A percentile compares a stretch with the other conserved stretches of the same genome.
Conservation (phyloP, 2,113 vertebrate species). For the Protobothrops flavoviridis region DNA sequence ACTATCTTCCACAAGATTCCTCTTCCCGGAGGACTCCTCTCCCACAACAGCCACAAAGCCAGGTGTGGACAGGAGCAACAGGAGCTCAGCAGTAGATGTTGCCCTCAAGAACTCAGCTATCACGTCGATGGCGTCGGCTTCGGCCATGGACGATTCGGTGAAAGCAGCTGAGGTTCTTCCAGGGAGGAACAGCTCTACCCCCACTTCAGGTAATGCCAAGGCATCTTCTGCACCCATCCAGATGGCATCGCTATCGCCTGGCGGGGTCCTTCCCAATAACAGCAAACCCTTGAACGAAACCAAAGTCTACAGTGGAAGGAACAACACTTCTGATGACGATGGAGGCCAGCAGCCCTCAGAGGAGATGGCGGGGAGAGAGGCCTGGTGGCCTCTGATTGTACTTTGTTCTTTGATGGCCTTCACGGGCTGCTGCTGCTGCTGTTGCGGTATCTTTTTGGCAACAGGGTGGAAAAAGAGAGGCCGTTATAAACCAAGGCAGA, state of each 20-base stretch:
- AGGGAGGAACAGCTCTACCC: neutral
- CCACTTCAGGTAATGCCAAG: slow-evolving; percentile 23
- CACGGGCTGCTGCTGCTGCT: slow-evolving; percentile 84
- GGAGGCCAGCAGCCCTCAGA: slow-evolving; percentile 51
- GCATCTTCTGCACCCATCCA: slow-evolving; percentile 19
- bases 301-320: slow-evolving; percentile 72
- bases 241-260: slow-evolving; percentile 21
- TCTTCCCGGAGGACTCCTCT: slow-evolving; percentile 44
- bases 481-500: slow-evolving; percentile 70
- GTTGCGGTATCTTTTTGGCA: slow-evolving; percentile 72
- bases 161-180: slow-evolving; percentile 22
- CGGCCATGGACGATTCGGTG: neutral
- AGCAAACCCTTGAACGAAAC: slow-evolving; percentile 79
- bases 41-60: slow-evolving; percentile 14
- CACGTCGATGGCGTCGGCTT: slow-evolving; percentile 24
- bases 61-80: slow-evolving; percentile 3
- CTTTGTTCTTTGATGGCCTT: slow-evolving; percentile 72
- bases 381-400: slow-evolving; percentile 72
- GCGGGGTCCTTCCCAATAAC: slow-evolving; percentile 60
- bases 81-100: neutral
- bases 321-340: slow-evolving; percentile 59
- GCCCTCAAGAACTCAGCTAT: neutral
- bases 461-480: slow-evolving; percentile 73
- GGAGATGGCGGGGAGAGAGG: slow-evolving; percentile 62
- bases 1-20: slow-evolving; percentile 22